A percentile compares a stretch with the other conserved stretches of the same genome.
These are phyloP conservation scores for Percopsis omiscomaycus DNA, from an alignment of 2,797 vertebrate species.

Conservation along the genomic window DNA sequence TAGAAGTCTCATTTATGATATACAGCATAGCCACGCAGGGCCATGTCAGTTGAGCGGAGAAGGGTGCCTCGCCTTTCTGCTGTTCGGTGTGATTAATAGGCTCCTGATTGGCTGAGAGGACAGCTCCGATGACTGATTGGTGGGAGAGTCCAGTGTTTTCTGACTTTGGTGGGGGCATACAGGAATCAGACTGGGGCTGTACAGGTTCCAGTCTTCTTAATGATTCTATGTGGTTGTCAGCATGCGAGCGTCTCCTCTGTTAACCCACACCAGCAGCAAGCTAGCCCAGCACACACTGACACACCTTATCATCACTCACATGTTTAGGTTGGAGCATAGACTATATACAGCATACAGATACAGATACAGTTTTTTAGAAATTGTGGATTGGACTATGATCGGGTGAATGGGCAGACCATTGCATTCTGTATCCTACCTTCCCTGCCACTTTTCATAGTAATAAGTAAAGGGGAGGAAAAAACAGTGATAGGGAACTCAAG, in stretches of 20 bases:
- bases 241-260: slow-evolving; percentile 38
- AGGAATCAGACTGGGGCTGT: slow-evolving; percentile 53
- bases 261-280: slow-evolving; percentile 34
- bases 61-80: slow-evolving; percentile 35
- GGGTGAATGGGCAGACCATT: too few species aligned
- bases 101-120: slow-evolving; percentile 64
- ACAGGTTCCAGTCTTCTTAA: slow-evolving; percentile 48
- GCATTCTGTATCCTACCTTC: too few species aligned
- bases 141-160: slow-evolving; percentile 51
- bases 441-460: too few species aligned
- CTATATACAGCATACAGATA: too few species aligned
- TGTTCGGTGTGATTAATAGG: slow-evolving; percentile 65
- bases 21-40: slow-evolving; percentile 53
- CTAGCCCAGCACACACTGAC: slow-evolving; percentile 14
- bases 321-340: not conserved
- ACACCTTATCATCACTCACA: slow-evolving; percentile 20
- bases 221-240: slow-evolving; percentile 48
- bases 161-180: slow-evolving; percentile 57
- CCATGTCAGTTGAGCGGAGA: slow-evolving; percentile 38
- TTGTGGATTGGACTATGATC: too few species aligned
- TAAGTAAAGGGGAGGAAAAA: too few species aligned
- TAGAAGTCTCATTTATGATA: slow-evolving; percentile 42
- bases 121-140: slow-evolving; percentile 64
- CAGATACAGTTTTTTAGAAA: too few species aligned
- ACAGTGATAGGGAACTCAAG: too few species aligned